A percentile compares a stretch with the other conserved stretches of the same genome.
These are phyloP conservation scores for Natrix natrix DNA, from an alignment of 2,797 vertebrate species.

Conservation along the genomic window DNA sequence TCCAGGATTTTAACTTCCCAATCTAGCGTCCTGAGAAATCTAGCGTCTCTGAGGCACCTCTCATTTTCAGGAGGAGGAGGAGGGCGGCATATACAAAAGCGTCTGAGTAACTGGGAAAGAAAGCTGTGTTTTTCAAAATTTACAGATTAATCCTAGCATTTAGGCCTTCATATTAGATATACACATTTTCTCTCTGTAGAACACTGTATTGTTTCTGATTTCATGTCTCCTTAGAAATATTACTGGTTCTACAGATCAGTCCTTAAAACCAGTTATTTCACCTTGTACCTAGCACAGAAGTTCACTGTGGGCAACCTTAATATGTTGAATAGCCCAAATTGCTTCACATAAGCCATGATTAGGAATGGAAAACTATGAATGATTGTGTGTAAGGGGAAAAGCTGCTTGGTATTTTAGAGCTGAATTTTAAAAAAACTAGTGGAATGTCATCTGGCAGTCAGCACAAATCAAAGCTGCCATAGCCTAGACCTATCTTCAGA, in stretches of 20 bases:
- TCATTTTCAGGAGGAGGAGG: no score
- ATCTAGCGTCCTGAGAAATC: no score
- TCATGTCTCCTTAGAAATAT: neutral
- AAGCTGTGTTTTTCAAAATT: neutral
- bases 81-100: no score
- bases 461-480: neutral
- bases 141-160: neutral
- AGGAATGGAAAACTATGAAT: neutral
- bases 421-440: neutral
- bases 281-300: neutral
- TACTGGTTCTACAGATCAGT: neutral
- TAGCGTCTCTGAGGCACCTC: no score
- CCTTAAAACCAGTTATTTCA: neutral
- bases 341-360: neutral
- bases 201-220: neutral
- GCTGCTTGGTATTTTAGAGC: neutral
- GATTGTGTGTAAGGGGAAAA: neutral
- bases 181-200: neutral
- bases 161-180: neutral
- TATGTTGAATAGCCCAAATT: neutral
- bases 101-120: no score
- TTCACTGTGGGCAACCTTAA: neutral
- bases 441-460: neutral
- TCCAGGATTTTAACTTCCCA: no score
- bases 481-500: neutral